Evolutionary conservation across 30 jellyfish, hydroid and myxozoan genomes (phyloP).

Genomic region (Cassiopea andromeda): DNA sequence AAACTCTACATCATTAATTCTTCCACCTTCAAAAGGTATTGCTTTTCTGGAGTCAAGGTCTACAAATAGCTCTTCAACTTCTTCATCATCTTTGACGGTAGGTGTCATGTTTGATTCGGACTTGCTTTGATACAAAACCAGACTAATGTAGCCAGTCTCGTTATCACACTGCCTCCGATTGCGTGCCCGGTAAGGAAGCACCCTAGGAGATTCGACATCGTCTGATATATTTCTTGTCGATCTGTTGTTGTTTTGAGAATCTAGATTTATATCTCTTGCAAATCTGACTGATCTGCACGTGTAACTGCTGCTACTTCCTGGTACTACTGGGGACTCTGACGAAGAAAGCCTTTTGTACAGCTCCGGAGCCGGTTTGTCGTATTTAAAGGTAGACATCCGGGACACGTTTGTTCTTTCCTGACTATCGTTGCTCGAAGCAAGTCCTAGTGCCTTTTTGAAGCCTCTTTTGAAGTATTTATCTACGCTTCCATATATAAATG

Average conservation of each 20-base stretch:
- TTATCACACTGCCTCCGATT: background rate
- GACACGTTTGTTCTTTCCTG: slow-evolving; percentile 45
- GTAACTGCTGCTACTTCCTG: background rate
- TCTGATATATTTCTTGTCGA: background rate
- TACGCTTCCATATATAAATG: slow-evolving; percentile 79
- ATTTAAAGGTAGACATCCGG: slow-evolving; percentile 41
- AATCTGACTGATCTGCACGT: slow-evolving; percentile 17
- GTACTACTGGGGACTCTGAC: slow-evolving; percentile 12
- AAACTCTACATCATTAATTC: background rate
- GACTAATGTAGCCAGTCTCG: slow-evolving; percentile 35
- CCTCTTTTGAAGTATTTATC: slow-evolving; percentile 81
- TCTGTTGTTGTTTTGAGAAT: background rate
- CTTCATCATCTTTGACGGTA: slow-evolving; percentile 34
- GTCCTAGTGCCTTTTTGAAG: slow-evolving; percentile 76
- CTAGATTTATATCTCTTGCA: background rate
- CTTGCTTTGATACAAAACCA: slow-evolving; percentile 40
- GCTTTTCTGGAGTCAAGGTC: slow-evolving; percentile 42
- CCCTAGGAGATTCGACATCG: background rate
- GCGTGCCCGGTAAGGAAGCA: background rate
- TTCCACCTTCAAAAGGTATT: background rate
- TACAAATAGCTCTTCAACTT: slow-evolving; percentile 46
- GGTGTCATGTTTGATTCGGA: slow-evolving; percentile 38
- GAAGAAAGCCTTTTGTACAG: slow-evolving; percentile 8
- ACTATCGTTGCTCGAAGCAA: slow-evolving; percentile 52
- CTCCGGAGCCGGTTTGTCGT: slow-evolving; percentile 42